Conservation (phyloP, 2,113 vertebrate species). For the Rissa tridactyla region DNA sequence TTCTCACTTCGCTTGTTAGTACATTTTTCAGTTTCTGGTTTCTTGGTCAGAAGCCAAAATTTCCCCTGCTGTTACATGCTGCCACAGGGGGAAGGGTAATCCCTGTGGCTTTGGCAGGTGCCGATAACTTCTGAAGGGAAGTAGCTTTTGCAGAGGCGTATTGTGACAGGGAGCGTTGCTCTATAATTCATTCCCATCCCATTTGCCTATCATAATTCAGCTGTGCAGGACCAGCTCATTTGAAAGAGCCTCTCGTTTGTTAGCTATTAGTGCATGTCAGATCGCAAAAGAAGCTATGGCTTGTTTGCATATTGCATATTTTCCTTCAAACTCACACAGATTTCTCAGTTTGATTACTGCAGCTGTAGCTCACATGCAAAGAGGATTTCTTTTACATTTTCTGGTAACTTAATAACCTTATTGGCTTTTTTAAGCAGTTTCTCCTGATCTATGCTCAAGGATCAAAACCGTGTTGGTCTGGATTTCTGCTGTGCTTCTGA, state of each 20-base stretch:
- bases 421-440: not conserved
- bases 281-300: not conserved
- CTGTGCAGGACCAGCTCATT: conserved; percentile 15
- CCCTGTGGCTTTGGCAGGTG: conserved; percentile 26
- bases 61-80: not conserved
- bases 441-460: not conserved
- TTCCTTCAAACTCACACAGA: not conserved
- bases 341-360: not conserved
- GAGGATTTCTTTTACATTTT: not conserved
- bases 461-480: not conserved
- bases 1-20: conserved; percentile 35
- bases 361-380: not conserved
- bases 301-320: conserved; percentile 7
- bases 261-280: conserved; percentile 40
- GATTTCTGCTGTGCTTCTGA: not conserved
- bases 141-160: not conserved
- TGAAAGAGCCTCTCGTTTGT: conserved; percentile 37
- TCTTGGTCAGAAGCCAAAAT: conserved; percentile 23
- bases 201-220: conserved; percentile 40
- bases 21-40: conserved; percentile 26
- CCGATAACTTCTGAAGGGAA: conserved; percentile 16
- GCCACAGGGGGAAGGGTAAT: conserved; percentile 10
- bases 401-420: not conserved
- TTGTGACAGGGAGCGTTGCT: not conserved
- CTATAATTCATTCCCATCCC: conserved; percentile 15